Percentiles rank a stretch among this genome's conserved stretches.
phyloP scores from a whole-genome alignment of 2,113 vertebrate genomes.

The Romanogobio albipinnatus region DNA sequence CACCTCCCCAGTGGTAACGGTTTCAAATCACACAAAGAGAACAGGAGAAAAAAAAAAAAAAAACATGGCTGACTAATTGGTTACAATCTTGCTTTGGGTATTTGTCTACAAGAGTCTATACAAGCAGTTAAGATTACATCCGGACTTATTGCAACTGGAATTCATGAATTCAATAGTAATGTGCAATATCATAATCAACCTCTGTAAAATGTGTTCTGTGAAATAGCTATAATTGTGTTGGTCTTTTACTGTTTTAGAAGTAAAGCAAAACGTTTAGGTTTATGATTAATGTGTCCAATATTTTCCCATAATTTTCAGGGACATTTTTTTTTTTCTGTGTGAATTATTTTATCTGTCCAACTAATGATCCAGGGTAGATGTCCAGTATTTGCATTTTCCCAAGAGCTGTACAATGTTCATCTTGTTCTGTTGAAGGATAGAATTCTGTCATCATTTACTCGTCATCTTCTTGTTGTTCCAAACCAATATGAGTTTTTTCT shows the following conservation, averaged over 20 bases:
- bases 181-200: not conserved
- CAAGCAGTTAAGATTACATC: slow-evolving; percentile 47
- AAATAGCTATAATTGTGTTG: not conserved
- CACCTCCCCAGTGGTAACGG: slow-evolving; percentile 72
- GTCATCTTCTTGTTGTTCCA: not conserved
- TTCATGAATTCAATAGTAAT: not conserved
- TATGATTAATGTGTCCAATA: not conserved
- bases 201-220: not conserved
- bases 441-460: not conserved
- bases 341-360: not conserved
- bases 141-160: not conserved
- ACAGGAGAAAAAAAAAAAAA: slow-evolving; percentile 68
- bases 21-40: slow-evolving; percentile 79
- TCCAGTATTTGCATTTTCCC: not conserved
- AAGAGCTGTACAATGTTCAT: not conserved
- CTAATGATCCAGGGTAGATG: not conserved
- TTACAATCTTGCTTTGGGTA: slow-evolving; percentile 70
- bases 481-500: not conserved
- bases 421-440: not conserved
- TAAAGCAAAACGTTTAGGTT: not conserved
- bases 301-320: not conserved
- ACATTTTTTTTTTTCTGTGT: not conserved
- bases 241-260: not conserved
- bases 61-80: slow-evolving; percentile 88
- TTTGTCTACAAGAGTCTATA: slow-evolving; percentile 33